A percentile compares a stretch with the other conserved stretches of the same genome.
phyloP scores from a whole-genome alignment of 2,888 invertebrate species.

The Clunio marinus region DNA sequence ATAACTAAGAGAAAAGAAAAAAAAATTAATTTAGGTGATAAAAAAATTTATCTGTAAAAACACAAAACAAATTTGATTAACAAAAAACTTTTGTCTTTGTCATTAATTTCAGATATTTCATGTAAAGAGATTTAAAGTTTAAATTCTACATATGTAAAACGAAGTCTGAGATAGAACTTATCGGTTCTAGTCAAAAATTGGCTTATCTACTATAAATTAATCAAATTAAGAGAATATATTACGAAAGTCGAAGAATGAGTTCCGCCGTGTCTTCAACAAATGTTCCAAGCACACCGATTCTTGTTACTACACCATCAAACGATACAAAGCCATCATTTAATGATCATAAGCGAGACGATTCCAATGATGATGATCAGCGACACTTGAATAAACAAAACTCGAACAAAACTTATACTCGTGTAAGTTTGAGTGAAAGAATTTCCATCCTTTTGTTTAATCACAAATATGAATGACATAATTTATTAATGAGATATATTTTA shows the following conservation, averaged over 20 bases:
- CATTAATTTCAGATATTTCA: slow-evolving; percentile 7
- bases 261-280: slow-evolving; percentile 25
- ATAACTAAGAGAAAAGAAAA: too few relatives aligned
- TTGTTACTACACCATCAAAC: slow-evolving; percentile 24
- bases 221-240: neutral
- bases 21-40: too few relatives aligned
- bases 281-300: slow-evolving; percentile 21
- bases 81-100: neutral
- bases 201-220: slow-evolving; percentile 6
- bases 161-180: slow-evolving; percentile 16
- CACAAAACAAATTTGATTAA: too few relatives aligned
- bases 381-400: slow-evolving; percentile 22
- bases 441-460: neutral
- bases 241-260: slow-evolving; percentile 22
- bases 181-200: slow-evolving; percentile 13
- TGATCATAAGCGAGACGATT: slow-evolving; percentile 34
- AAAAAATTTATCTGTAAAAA: too few relatives aligned
- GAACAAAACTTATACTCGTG: slow-evolving; percentile 30
- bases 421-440: slow-evolving; percentile 11
- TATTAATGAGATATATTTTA: neutral
- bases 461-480: too few relatives aligned
- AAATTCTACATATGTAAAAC: slow-evolving; percentile 19
- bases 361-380: slow-evolving; percentile 35
- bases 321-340: slow-evolving; percentile 13
- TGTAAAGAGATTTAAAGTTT: neutral